Evolutionary conservation across 2,888 invertebrate genomes (phyloP), one percentile per base, ranked within the genome.

Genomic region (Calameuta idolon): DNA sequence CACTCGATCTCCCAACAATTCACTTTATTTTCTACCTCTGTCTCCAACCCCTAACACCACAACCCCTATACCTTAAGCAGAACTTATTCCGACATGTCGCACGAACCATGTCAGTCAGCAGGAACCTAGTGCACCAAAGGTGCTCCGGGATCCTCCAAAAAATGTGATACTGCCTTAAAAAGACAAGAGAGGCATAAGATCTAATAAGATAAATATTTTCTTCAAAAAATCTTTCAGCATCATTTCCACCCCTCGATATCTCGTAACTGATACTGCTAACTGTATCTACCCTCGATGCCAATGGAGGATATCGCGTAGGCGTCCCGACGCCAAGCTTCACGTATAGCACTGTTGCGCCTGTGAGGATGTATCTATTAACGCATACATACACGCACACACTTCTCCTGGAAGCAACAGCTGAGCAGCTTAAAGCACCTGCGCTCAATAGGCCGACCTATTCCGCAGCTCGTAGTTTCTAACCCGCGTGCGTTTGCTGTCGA

Each of bases 391-490:
- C 23, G 9, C 55, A 55, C 77, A 80, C 84, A 78, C 80, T 80
- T 78, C 84, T 81, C 79, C 82, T 77, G 82, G 86, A 88, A 88
- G 89, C 89, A 89, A 89, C 89, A 90, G 89, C 89, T 89, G 89
- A 90, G 87, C 86, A 85, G 85, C 85, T 86, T 82, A 82, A 85
- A 87, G 85, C 89, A 90, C 89, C 89, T 89, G 88, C 89, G 85
- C 83, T 85, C 85, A 83, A 86, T 87, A 82, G 82, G 74, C 37
- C 74, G 74, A 34, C 74, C 34, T 74, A 74, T 74, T 74, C 74
- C 35, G 74, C 74, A 74, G 74, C 74, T n/a, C 34, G 34, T 31
- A 31, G 34, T 31, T 71, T 11, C 71, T 33, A 31, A 23, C 71
- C 31, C 71, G 71, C 71, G 71, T 31, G 34, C 31, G 31, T 34